Conservation (phyloP, 2,113 vertebrate species). For the Gopherus flavomarginatus region DNA sequence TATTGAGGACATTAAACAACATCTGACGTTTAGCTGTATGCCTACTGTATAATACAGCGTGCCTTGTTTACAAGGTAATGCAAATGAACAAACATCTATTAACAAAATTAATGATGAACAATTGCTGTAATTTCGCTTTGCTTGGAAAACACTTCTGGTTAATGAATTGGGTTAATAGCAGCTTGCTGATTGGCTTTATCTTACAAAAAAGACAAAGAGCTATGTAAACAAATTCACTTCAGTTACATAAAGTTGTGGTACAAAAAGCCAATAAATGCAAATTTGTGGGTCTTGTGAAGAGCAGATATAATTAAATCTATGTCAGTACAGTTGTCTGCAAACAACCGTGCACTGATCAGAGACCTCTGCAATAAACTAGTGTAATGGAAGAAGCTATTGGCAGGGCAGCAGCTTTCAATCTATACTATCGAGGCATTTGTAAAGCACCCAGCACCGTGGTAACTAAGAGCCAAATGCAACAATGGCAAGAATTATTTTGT, state of each 20-base stretch:
- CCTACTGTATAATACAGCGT: conserved; percentile 32
- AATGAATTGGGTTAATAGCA: conserved; percentile 43
- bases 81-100: conserved; percentile 54
- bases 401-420: neutral
- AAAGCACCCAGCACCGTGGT: neutral
- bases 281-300: neutral
- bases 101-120: conserved; percentile 63
- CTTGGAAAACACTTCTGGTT: conserved; percentile 55
- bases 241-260: neutral
- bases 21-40: conserved; percentile 32
- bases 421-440: neutral
- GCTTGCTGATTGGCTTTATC: conserved; percentile 53
- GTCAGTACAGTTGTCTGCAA: neutral
- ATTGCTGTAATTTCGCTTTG: conserved; percentile 51
- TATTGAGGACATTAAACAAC: conserved; percentile 43
- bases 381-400: neutral
- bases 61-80: conserved; percentile 64
- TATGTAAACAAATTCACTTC: conserved; percentile 6
- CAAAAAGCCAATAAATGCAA: conserved; percentile 12
- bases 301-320: conserved; percentile 18
- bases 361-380: neutral
- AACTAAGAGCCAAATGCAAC: neutral
- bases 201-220: neutral
- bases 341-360: neutral
- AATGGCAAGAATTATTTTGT: neutral